Conservation (phyloP, 2,113 vertebrate species). For the Notarius quadriscutis region DNA sequence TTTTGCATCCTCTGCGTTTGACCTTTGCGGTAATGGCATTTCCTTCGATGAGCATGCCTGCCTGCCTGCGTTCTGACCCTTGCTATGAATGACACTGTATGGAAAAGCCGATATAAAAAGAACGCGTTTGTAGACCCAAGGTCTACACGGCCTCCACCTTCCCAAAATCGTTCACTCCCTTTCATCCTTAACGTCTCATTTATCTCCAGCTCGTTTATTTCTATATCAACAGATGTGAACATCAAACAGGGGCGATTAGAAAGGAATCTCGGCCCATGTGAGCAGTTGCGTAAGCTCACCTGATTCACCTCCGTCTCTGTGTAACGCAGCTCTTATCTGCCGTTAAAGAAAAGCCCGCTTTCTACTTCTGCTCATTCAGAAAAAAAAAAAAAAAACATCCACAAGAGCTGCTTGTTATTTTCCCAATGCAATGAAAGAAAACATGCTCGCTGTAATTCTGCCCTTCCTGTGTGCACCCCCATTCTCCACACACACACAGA, state of each 20-base stretch:
- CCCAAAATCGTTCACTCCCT: background rate
- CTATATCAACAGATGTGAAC: conserved; percentile 2
- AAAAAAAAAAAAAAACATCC: conserved; percentile 22
- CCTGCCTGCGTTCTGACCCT: background rate
- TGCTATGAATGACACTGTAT: background rate
- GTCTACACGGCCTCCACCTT: background rate
- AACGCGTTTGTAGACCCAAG: background rate
- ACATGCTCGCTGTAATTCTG: conserved; percentile 32
- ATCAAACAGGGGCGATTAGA: conserved; percentile 2
- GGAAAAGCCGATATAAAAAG: background rate
- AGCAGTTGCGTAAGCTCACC: conserved; percentile 9
- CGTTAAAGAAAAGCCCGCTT: conserved; percentile 7
- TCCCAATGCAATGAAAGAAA: conserved; percentile 5
- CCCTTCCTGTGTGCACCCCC: conserved; percentile 38
- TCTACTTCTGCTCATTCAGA: conserved; percentile 16
- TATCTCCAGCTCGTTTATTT: conserved; percentile 7
- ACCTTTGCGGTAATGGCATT: background rate
- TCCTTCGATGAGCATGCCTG: background rate
- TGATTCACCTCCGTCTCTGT: background rate
- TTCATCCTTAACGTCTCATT: background rate
- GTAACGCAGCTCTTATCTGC: conserved; percentile 18
- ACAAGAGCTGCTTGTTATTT: conserved; percentile 20
- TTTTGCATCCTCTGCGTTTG: background rate
- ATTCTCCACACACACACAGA: conserved; percentile 9
- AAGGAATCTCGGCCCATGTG: conserved; percentile 3